Conservation (phyloP, 2,797 vertebrate genomes). For the Hyperoplus lanceolatus region DNA sequence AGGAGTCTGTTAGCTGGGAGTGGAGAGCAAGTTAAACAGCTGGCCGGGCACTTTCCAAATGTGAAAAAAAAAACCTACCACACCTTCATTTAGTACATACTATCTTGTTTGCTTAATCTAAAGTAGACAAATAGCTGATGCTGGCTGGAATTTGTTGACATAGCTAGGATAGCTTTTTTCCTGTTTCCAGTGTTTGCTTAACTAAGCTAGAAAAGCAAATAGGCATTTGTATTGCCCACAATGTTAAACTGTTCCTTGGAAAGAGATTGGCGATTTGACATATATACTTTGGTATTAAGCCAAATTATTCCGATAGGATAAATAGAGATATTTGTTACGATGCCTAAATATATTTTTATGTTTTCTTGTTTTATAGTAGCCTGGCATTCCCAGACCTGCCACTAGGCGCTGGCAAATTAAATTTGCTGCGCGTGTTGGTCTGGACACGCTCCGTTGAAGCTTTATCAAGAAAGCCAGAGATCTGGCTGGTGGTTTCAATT, state of each 20-base stretch:
- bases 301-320: no score
- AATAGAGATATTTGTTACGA: no score
- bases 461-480: no score
- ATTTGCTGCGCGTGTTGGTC: no score
- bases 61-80: not conserved
- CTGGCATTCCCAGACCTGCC: no score
- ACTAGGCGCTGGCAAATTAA: no score
- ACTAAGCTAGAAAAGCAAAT: not conserved
- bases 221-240: not conserved
- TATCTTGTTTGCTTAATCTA: not conserved
- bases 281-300: no score
- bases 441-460: no score
- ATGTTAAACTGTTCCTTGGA: not conserved
- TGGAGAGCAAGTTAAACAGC: not conserved
- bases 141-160: not conserved
- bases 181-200: not conserved
- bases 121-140: not conserved
- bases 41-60: not conserved
- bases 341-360: not conserved
- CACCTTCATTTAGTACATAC: not conserved
- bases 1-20: not conserved
- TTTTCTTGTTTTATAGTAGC: not conserved
- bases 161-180: not conserved
- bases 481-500: no score
- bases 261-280: not conserved